Evolutionary conservation across 2,888 invertebrate species (phyloP).

Genomic region (Cosmia pyralina): DNA sequence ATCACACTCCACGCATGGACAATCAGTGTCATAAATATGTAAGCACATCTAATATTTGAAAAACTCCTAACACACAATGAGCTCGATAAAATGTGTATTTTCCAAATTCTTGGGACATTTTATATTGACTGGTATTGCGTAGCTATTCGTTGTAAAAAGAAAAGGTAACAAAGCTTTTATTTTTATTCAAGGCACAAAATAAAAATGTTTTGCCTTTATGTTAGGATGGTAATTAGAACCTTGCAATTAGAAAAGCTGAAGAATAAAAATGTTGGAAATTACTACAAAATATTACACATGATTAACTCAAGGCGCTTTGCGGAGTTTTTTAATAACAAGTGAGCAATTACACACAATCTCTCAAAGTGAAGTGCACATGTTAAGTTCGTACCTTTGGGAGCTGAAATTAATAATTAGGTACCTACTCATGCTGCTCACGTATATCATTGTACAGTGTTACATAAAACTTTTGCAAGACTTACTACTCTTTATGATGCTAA

Average conservation of each 20-base stretch:
- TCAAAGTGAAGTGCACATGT: slow-evolving; percentile 48
- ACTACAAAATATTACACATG: slow-evolving; percentile 36
- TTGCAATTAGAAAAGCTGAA: slow-evolving; percentile 4
- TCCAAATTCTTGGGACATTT: slow-evolving; percentile 28
- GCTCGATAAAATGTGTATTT: slow-evolving; percentile 38
- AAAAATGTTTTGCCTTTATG: not conserved
- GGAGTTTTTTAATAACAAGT: slow-evolving; percentile 45
- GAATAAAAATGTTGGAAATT: slow-evolving; percentile 25
- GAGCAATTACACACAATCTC: slow-evolving; percentile 47
- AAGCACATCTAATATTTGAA: slow-evolving; percentile 44
- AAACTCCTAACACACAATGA: slow-evolving; percentile 24
- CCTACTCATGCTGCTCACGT: slow-evolving; percentile 26
- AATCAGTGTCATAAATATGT: slow-evolving; percentile 56
- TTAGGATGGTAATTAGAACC: slow-evolving; percentile 5
- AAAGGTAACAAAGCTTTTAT: not conserved
- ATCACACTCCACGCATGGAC: slow-evolving; percentile 44
- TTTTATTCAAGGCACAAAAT: not conserved
- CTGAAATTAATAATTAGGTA: slow-evolving; percentile 32
- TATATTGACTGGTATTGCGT: slow-evolving; percentile 9
- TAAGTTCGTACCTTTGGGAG: slow-evolving; percentile 41
- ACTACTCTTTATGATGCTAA: slow-evolving; percentile 49
- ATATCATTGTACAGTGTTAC: slow-evolving; percentile 30
- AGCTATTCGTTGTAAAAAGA: slow-evolving; percentile 5
- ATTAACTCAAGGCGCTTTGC: slow-evolving; percentile 32
- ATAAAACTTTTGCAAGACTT: slow-evolving; percentile 26